Conservation (phyloP, 92 coral and sea anemone genomes). For the Actinernus sp. region DNA sequence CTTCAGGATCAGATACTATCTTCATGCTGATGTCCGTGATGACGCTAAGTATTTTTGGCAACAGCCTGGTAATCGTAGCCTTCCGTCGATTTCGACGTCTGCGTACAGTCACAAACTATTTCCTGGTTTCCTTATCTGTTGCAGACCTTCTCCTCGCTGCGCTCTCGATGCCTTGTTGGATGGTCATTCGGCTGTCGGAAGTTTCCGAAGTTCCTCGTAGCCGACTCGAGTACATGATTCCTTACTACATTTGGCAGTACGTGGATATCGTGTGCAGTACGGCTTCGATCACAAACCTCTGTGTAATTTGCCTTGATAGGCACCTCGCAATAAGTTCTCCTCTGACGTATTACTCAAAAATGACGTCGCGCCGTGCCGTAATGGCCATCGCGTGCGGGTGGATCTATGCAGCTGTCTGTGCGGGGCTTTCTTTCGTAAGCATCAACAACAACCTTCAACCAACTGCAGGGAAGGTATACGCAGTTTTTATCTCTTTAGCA, state of each 20-base stretch:
- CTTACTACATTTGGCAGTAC: conserved; percentile 79
- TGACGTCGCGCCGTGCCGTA: conserved; percentile 72
- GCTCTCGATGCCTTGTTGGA: conserved; percentile 78
- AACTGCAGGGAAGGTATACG: conserved; percentile 64
- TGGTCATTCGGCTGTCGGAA: conserved; percentile 39
- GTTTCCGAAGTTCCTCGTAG: conserved; percentile 24
- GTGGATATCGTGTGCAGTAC: conserved; percentile 81
- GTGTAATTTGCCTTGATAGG: conserved; percentile 78
- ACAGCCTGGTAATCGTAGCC: conserved; percentile 70
- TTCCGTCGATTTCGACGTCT: conserved; percentile 68
- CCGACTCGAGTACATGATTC: conserved; percentile 1
- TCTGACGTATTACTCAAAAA: conserved; percentile 57
- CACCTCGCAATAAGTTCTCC: conserved; percentile 81
- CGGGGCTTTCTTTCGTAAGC: conserved; percentile 66
- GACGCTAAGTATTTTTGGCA: conserved; percentile 71
- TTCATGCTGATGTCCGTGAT: conserved; percentile 46
- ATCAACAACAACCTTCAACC: conserved; percentile 38
- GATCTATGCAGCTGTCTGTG: conserved; percentile 70
- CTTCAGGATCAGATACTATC: too few relatives aligned
- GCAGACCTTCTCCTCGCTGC: conserved; percentile 74
- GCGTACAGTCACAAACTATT: conserved; percentile 82
- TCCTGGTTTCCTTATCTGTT: conserved; percentile 77
- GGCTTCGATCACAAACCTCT: conserved; percentile 80
- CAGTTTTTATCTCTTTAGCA: conserved; percentile 64
- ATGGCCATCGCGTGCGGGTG: conserved; percentile 68